Conservation (phyloP, 2,113 vertebrate genomes). For the Ahaetulla prasina region DNA sequence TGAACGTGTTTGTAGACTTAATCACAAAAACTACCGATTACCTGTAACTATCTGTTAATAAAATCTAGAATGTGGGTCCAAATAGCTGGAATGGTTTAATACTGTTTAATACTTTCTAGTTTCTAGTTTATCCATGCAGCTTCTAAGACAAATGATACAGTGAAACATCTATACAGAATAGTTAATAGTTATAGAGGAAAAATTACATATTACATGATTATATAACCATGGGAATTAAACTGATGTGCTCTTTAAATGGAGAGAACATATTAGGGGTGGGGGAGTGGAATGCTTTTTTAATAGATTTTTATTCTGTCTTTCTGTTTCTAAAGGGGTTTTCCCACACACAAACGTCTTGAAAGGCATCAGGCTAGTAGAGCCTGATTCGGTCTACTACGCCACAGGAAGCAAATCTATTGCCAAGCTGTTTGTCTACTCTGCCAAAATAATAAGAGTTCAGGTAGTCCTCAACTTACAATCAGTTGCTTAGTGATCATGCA, state of each 20-base stretch:
- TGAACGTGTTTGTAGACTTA: background rate
- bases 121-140: constrained; percentile 55
- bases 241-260: background rate
- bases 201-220: constrained; percentile 33
- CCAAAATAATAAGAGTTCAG: background rate
- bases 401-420: background rate
- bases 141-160: constrained; percentile 44
- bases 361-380: background rate
- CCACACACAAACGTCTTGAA: background rate
- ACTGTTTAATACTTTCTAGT: constrained; percentile 45
- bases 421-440: background rate
- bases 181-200: constrained; percentile 42
- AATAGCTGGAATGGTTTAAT: constrained; percentile 37
- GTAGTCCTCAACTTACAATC: too few species aligned
- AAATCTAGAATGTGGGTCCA: constrained; percentile 37
- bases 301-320: background rate
- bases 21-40: constrained; percentile 39
- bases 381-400: background rate
- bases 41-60: constrained; percentile 41
- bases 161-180: constrained; percentile 60
- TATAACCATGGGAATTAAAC: constrained; percentile 43
- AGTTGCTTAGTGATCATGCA: too few species aligned
- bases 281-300: background rate
- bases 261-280: background rate
- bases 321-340: background rate